These are phyloP conservation scores for Nasonia longicornis DNA, from an alignment of 1,140 invertebrate species.

Conservation along the genomic window DNA sequence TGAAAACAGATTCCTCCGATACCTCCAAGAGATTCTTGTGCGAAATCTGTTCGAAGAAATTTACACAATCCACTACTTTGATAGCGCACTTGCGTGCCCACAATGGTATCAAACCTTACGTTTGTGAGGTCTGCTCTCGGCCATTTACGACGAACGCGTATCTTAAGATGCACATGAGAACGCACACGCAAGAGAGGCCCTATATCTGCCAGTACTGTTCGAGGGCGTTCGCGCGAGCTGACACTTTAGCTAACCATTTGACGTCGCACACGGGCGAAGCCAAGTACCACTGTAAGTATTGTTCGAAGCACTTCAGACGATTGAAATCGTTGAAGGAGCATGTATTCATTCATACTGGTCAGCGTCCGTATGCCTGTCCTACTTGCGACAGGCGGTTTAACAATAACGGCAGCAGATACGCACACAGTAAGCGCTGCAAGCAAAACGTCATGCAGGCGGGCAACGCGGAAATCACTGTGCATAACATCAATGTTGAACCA, in stretches of 20 bases:
- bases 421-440: constrained; percentile 67
- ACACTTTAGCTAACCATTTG: constrained; percentile 68
- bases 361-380: constrained; percentile 70
- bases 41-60: constrained; percentile 74
- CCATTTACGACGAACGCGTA: constrained; percentile 69
- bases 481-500: background rate
- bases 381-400: constrained; percentile 67
- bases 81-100: constrained; percentile 72
- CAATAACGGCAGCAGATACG: constrained; percentile 67
- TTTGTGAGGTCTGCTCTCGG: constrained; percentile 76
- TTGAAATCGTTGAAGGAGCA: constrained; percentile 73
- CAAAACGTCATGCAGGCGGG: constrained; percentile 57
- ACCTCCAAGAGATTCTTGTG: constrained; percentile 79
- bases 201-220: constrained; percentile 72
- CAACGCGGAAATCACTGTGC: background rate
- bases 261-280: constrained; percentile 73
- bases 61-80: constrained; percentile 69
- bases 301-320: constrained; percentile 75
- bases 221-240: constrained; percentile 66
- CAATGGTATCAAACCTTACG: constrained; percentile 76
- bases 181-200: constrained; percentile 73
- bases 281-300: constrained; percentile 75
- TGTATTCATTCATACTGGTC: constrained; percentile 73
- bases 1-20: constrained; percentile 71
- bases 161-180: constrained; percentile 69